phyloP scores from a whole-genome alignment of 2,113 vertebrate genomes.

The Nerophis lumbriciformis region DNA sequence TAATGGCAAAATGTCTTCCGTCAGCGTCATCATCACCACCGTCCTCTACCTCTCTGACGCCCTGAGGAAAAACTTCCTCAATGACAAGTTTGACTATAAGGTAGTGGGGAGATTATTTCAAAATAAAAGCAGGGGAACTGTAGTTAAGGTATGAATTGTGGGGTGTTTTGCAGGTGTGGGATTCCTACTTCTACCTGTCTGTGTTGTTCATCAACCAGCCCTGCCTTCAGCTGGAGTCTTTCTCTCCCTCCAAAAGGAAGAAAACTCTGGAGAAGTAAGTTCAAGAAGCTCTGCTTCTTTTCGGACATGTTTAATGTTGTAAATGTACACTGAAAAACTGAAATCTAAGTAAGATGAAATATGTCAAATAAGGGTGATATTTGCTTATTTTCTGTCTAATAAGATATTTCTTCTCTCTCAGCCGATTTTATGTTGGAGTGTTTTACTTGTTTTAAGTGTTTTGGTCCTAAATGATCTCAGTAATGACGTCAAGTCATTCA shows the following conservation, averaged over 20 bases:
- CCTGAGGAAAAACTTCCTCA: conserved; percentile 95
- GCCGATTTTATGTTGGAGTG: too few relatives aligned
- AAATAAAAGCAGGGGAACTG: neutral
- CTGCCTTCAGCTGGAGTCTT: conserved; percentile 94
- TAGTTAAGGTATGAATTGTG: neutral
- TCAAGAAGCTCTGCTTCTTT: too few relatives aligned
- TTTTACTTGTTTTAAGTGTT: too few relatives aligned
- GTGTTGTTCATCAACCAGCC: conserved; percentile 99
- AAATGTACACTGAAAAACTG: neutral
- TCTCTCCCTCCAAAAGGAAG: conserved; percentile 95
- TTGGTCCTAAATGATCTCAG: too few relatives aligned
- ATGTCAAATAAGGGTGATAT: too few relatives aligned
- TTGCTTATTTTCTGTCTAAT: too few relatives aligned
- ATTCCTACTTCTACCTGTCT: conserved; percentile 96
- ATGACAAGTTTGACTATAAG: conserved; percentile 97
- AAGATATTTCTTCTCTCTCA: too few relatives aligned
- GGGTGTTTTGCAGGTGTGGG: conserved; percentile 83
- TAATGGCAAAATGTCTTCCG: conserved; percentile 11
- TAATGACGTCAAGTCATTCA: too few relatives aligned
- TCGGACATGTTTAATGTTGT: too few relatives aligned
- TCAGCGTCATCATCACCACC: conserved; percentile 96
- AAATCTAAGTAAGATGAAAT: too few relatives aligned
- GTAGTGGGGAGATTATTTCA: conserved; percentile 46
- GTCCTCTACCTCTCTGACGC: conserved; percentile 96
- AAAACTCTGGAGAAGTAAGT: conserved; percentile 95